Conservation (phyloP, 2,113 vertebrate species). For the Pipra filicauda region DNA sequence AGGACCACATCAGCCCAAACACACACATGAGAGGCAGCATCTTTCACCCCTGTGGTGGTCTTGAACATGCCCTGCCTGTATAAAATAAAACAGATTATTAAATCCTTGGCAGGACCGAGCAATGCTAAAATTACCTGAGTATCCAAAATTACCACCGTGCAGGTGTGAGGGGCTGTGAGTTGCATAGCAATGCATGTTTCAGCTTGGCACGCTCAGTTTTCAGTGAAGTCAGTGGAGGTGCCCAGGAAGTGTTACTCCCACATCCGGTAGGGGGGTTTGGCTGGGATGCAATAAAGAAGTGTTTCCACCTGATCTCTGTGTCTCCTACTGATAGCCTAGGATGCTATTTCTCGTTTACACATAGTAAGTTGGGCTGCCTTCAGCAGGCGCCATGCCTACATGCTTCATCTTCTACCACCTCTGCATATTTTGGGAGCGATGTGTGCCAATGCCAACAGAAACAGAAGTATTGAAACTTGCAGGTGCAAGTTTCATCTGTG, state of each 20-base stretch:
- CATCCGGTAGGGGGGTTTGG: not conserved
- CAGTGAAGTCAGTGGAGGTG: not conserved
- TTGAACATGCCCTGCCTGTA: not conserved
- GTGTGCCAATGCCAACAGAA: not conserved
- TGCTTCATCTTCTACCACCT: not conserved
- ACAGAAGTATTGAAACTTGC: not conserved
- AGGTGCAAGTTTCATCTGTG: not conserved
- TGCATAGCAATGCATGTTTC: not conserved
- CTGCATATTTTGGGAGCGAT: not conserved
- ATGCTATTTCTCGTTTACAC: not conserved
- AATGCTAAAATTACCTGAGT: not conserved
- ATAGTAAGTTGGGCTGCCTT: not conserved
- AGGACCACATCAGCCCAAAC: not conserved
- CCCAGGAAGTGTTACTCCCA: not conserved
- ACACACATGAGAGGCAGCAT: rapidly evolving
- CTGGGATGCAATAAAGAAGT: not conserved
- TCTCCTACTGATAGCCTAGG: not conserved
- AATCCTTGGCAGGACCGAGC: not conserved
- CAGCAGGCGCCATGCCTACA: not conserved
- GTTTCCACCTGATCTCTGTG: not conserved
- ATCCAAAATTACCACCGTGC: not conserved
- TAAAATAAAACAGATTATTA: not conserved
- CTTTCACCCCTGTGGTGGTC: not conserved
- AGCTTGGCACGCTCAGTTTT: not conserved
- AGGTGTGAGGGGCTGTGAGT: not conserved